Evolutionary conservation across 2,797 vertebrate genomes (phyloP), one percentile per base, ranked within the genome.

Genomic region (Gastrophryne carolinensis): DNA sequence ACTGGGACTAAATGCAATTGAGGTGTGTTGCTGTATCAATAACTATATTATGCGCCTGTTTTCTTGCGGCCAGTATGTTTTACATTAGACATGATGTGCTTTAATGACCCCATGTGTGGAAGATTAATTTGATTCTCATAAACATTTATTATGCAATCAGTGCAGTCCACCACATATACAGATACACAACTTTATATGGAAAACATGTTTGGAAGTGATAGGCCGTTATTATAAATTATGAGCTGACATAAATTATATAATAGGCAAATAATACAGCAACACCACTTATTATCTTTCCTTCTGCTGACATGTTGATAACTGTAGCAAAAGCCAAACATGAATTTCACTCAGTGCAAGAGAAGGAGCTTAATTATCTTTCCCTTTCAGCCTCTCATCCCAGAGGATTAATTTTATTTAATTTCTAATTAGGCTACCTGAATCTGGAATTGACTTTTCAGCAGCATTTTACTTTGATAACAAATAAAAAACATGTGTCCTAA

Each of bases 341-440:
- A 49, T 66, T 32, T 50, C 29, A 34, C 63, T 30, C 63, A 49
- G 17, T 23, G 37, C 13, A 24, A 52, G 21, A 23, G 52, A 52
- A 1, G 49, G 24, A 19, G 30, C 47, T 52, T 50, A 21, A 67
- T 67, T 53, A 67, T 67, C 47, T 21, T 37, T 23, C 49, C 30
- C 17, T 11, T 35, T 27, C 30, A 67, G 64, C 19, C 26, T 53
- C 21, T 12, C 13, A 52, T 67, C 29, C 64, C 64, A 24, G 19
- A 1, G 24, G 30, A 52, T 53, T 67, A 32, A 52, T 67, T 67
- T 70, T 13, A 53, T 53, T 53, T 67, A 34, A 35, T 67, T 53
- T 53, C 53, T 57, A 70, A 57, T 57, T 58, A 70, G 53, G 15
- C 26, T 70, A 44, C 53, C 53, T 70, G 35, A 57, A 30, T 70